Base-by-base conservation (phyloP, 2,888 invertebrate genomes). In the Oxyteleia sp. region DNA sequence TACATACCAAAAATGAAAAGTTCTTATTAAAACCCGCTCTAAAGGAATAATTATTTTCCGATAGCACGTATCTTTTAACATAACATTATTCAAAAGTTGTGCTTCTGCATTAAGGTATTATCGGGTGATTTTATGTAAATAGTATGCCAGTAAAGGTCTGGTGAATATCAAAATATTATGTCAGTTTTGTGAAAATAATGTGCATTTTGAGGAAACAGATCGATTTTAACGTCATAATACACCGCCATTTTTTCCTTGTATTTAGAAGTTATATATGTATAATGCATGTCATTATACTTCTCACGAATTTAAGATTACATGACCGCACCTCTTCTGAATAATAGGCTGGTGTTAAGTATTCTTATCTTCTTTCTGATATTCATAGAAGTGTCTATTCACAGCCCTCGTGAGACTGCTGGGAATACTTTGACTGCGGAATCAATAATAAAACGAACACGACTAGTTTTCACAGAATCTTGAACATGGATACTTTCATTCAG, bases 281-380 rank as follows among this genome's bases (percentile, higher is more conserved):
- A 59, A 23, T 38, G 20, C 23, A 23, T 57, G 45, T 57, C 53
- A 57, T 61, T 72, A 61, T 59, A 72, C 20, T 57, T 43, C 51
- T 49, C 53, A n/a, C 51, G 72, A 63, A 63, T 63, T 49, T 49
- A 13, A 63, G 29, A 74, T 74, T 29, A 63, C 41, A 63, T 32
- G 63, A 74, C 49, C 59, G 41, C 35, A n/a, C 1, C 26, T 49
- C 23, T 53, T 38, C 26, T 66, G 64, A 43, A 66, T 75, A 49
- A 75, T 66, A 38, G 26, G 55, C 41, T 57, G 47, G 41, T 75
- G 38, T 75, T 63, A 55, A 66, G 35, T 66, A 75, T 64, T 75
- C 53, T 74, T 53, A 63, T 74, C 53, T 43, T 72, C 71, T 74
- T 64, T 79, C 71, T 61, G 68, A 82, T 68, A 71, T 82, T 66